Conservation (phyloP, 2,888 invertebrate species). For the Asteroscopus sphinx region DNA sequence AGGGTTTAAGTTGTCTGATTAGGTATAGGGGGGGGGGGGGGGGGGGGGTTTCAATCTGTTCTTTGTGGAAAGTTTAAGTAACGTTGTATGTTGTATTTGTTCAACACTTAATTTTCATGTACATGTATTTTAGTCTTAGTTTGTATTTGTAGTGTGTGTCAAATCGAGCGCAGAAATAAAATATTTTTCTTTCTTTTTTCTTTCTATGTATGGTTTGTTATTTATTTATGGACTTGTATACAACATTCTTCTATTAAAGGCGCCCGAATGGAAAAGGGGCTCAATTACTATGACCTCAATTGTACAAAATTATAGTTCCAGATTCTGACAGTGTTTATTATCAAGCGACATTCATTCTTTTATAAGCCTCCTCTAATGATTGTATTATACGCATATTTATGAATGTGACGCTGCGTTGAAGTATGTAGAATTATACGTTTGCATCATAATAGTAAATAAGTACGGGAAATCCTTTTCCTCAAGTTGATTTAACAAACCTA, state of each 20-base stretch:
- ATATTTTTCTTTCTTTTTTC: too few species aligned
- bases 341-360: conserved; percentile 18
- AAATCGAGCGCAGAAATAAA: too few species aligned
- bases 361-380: neutral
- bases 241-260: neutral
- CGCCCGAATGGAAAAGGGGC: neutral
- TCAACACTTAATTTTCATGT: too few species aligned
- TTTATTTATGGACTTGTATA: conserved; percentile 4
- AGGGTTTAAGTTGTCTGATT: too few species aligned
- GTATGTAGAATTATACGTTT: neutral
- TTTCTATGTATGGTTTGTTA: neutral
- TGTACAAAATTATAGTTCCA: conserved; percentile 34
- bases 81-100: too few species aligned
- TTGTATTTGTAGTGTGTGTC: too few species aligned
- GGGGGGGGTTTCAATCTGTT: too few species aligned
- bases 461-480: conserved; percentile 1
- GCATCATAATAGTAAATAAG: conserved; percentile 3
- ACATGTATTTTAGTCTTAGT: too few species aligned
- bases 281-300: conserved; percentile 30
- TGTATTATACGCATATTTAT: neutral
- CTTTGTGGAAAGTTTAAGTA: too few species aligned
- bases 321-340: conserved; percentile 10
- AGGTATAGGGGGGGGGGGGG: too few species aligned
- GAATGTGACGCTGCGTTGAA: conserved; percentile 8
- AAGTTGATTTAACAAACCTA: neutral